These are phyloP conservation scores for Remorina albescens DNA, from an alignment of 2,797 vertebrate species.

Conservation along the genomic window DNA sequence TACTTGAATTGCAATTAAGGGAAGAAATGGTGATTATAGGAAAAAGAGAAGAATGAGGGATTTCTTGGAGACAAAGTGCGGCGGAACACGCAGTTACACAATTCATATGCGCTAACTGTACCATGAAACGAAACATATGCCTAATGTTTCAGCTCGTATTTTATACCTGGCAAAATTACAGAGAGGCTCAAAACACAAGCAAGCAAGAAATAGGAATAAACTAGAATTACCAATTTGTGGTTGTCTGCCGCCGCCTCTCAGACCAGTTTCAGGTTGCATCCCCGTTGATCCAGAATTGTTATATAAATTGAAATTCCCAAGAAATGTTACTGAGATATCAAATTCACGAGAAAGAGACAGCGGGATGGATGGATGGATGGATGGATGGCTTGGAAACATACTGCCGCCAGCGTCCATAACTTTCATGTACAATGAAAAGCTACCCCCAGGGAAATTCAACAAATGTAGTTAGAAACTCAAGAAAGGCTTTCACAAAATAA, in stretches of 20 bases:
- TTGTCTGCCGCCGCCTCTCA: no score
- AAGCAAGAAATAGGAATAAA: background rate
- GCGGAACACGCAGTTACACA: background rate
- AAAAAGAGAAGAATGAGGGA: conserved; percentile 10
- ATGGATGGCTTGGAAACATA: no score
- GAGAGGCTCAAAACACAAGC: background rate
- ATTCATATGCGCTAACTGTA: background rate
- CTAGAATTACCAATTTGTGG: no score
- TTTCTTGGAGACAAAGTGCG: background rate
- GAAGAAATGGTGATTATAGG: conserved; percentile 28
- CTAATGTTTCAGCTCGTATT: background rate
- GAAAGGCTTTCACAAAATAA: background rate
- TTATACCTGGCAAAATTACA: background rate
- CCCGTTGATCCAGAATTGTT: no score
- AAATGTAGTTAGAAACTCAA: background rate
- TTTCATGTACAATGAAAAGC: background rate
- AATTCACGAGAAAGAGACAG: no score
- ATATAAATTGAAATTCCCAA: no score
- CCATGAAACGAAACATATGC: no score
- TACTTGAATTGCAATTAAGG: conserved; percentile 22
- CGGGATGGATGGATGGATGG: no score
- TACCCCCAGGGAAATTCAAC: background rate
- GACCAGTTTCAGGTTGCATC: no score
- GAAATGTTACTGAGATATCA: no score
- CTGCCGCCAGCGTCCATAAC: no score